A percentile compares a stretch with the other conserved stretches of the same genome.
phyloP scores from a whole-genome alignment of 2,797 vertebrate genomes.

The Poeciliopsis gracilis region DNA sequence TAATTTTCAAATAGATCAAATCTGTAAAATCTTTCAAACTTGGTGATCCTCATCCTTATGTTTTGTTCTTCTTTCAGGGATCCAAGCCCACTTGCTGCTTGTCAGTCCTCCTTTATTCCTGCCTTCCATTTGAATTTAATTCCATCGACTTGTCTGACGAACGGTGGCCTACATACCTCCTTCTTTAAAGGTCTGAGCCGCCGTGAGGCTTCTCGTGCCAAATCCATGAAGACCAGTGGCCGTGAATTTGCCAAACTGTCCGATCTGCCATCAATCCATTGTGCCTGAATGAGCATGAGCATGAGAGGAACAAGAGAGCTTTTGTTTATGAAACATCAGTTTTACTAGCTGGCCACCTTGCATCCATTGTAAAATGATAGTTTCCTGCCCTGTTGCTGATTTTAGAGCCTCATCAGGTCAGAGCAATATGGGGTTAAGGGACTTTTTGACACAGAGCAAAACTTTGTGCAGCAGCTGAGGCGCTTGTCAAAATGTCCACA shows the following conservation, averaged over 20 bases:
- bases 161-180: constrained; percentile 66
- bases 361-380: constrained; percentile 57
- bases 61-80: background rate
- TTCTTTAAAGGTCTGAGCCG: constrained; percentile 40
- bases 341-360: constrained; percentile 26
- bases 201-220: constrained; percentile 55
- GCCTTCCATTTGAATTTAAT: constrained; percentile 23
- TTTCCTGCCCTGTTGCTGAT: constrained; percentile 25
- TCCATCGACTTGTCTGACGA: constrained; percentile 35
- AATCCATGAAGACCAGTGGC: constrained; percentile 39
- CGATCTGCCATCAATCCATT: constrained; percentile 25
- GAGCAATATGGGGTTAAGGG: constrained; percentile 27
- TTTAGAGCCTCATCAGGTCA: constrained; percentile 44
- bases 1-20: background rate
- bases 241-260: constrained; percentile 52
- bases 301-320: constrained; percentile 25
- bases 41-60: background rate
- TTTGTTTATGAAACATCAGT: constrained; percentile 25
- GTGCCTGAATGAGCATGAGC: constrained; percentile 44
- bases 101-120: constrained; percentile 9
- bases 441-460: constrained; percentile 2
- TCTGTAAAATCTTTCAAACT: background rate
- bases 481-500: constrained; percentile 4
- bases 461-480: background rate
- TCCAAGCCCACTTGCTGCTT: background rate